phyloP scores from a whole-genome alignment of 2,113 vertebrate species.

The Istiophorus platypterus region DNA sequence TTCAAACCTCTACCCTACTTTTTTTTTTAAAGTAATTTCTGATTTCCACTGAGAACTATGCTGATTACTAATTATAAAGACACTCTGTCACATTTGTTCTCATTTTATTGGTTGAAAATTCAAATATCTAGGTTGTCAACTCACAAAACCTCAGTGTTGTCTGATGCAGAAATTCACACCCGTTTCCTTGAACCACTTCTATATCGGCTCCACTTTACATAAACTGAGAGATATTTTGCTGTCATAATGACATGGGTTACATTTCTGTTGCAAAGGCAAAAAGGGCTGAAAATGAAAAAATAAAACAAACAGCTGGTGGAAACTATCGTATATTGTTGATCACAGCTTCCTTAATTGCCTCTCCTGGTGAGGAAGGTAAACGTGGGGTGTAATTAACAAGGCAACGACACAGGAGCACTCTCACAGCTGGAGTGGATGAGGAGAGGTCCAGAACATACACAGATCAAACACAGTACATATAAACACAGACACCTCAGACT shows the following conservation, averaged over 20 bases:
- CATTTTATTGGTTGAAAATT: no score
- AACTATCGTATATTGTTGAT: not conserved
- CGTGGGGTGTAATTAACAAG: not conserved
- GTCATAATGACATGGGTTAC: not conserved
- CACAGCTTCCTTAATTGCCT: slow-evolving; percentile 51
- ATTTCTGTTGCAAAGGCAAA: not conserved
- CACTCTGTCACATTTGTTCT: no score
- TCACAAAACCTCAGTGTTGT: no score
- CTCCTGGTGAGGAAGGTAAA: slow-evolving; percentile 3
- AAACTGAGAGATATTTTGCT: not conserved
- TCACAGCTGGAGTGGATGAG: slow-evolving; percentile 16
- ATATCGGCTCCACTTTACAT: not conserved
- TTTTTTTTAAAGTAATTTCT: no score
- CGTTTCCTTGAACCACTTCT: no score
- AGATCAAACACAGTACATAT: slow-evolving; percentile 12
- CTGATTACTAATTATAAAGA: no score
- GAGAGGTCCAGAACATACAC: slow-evolving; percentile 5
- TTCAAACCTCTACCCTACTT: no score
- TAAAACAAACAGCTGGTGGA: not conserved
- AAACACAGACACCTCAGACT: slow-evolving; percentile 14
- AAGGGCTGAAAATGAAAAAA: not conserved
- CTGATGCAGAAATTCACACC: no score
- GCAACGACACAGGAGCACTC: slow-evolving; percentile 12
- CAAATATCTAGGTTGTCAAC: no score
- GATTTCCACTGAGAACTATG: no score